Percentiles rank a stretch among this genome's conserved stretches.
phyloP scores from a whole-genome alignment of 2,797 vertebrate species.

The Parotocinclus haroldoi region DNA sequence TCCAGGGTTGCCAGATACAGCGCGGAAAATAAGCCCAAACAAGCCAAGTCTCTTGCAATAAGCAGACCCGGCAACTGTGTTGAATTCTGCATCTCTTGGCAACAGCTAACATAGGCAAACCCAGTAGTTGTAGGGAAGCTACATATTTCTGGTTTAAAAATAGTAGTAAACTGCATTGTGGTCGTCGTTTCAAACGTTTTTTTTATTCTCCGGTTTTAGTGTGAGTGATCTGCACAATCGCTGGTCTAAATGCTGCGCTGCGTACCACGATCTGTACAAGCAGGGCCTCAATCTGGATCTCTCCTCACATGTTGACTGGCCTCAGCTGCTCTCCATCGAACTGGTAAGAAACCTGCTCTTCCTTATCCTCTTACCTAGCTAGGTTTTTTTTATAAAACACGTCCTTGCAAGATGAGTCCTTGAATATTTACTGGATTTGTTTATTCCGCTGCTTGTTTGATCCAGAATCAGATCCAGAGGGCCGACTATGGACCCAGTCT shows the following conservation, averaged over 20 bases:
- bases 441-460: conserved; percentile 14
- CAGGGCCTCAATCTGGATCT: conserved; percentile 60
- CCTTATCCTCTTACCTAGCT: neutral
- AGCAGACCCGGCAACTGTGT: too few relatives aligned
- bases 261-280: conserved; percentile 82
- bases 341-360: conserved; percentile 68
- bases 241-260: conserved; percentile 74
- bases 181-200: too few relatives aligned
- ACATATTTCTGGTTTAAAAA: too few relatives aligned
- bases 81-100: too few relatives aligned
- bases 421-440: neutral
- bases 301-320: conserved; percentile 78
- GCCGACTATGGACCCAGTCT: conserved; percentile 75
- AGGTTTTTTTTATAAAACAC: neutral
- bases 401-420: neutral
- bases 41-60: too few relatives aligned
- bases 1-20: too few relatives aligned
- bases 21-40: too few relatives aligned
- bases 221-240: conserved; percentile 82
- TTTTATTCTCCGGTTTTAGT: conserved; percentile 58
- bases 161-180: too few relatives aligned
- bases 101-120: too few relatives aligned
- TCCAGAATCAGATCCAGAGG: conserved; percentile 60
- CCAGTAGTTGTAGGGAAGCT: too few relatives aligned
- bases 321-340: conserved; percentile 76